Conservation (phyloP, 2,888 invertebrate species). For the Drosophila kuntzei region DNA sequence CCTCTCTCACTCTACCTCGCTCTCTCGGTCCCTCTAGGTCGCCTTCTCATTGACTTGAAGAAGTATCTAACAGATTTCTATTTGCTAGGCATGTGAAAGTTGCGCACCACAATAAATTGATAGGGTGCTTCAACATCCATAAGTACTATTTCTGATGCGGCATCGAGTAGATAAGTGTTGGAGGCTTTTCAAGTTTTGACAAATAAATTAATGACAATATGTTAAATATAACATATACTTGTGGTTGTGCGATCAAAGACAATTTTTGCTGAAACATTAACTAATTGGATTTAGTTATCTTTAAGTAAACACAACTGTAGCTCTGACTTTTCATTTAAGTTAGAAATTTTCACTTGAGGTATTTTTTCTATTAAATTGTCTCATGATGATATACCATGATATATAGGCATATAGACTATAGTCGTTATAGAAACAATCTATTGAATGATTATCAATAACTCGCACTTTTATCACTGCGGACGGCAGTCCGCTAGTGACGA, state of each 20-base stretch:
- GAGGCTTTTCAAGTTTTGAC: neutral
- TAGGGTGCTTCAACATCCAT: slow-evolving; percentile 38
- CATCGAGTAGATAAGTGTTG: slow-evolving; percentile 20
- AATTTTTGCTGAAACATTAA: neutral
- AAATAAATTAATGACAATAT: neutral
- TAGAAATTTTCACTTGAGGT: too few relatives aligned
- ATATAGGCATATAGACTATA: too few relatives aligned
- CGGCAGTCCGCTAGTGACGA: too few relatives aligned
- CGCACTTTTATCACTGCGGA: too few relatives aligned
- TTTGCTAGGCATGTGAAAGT: slow-evolving; percentile 55
- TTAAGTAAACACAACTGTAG: too few relatives aligned
- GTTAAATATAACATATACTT: neutral
- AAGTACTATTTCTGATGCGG: slow-evolving; percentile 17
- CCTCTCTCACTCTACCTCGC: neutral
- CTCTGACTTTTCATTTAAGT: neutral
- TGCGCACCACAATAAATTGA: slow-evolving; percentile 30
- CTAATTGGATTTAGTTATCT: neutral
- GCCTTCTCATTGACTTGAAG: neutral
- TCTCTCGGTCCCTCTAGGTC: neutral
- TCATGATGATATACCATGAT: too few relatives aligned
- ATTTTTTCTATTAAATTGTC: too few relatives aligned
- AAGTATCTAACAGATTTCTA: slow-evolving; percentile 49
- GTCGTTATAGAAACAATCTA: too few relatives aligned
- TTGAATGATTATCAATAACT: too few relatives aligned
- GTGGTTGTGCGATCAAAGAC: neutral